phyloP scores from a whole-genome alignment of 1,140 invertebrate species.

The Tribolium castaneum region DNA sequence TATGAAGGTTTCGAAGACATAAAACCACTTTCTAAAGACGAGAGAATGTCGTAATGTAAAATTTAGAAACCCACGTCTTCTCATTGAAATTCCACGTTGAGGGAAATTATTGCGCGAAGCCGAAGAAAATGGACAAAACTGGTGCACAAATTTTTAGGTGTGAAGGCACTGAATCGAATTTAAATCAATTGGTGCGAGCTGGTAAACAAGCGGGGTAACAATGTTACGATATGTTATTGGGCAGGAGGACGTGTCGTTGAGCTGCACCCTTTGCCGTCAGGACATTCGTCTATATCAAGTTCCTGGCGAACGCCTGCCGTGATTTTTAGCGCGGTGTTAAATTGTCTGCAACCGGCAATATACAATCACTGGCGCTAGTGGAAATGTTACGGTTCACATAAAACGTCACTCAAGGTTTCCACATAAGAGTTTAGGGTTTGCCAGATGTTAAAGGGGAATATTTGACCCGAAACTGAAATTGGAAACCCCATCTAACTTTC shows the following conservation, averaged over 20 bases:
- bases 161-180: not conserved
- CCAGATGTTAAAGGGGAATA: slow-evolving; percentile 35
- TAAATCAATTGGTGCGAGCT: slow-evolving; percentile 1
- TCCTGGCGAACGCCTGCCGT: slow-evolving; percentile 39
- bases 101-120: not conserved
- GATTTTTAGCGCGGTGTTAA: slow-evolving; percentile 49
- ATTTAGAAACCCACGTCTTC: slow-evolving; percentile 9
- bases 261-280: slow-evolving; percentile 24
- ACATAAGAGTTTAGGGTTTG: slow-evolving; percentile 45
- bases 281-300: slow-evolving; percentile 51
- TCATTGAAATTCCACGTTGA: slow-evolving; percentile 26
- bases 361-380: slow-evolving; percentile 45
- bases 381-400: slow-evolving; percentile 42
- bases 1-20: not conserved
- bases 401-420: slow-evolving; percentile 45
- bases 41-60: slow-evolving; percentile 19
- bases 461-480: slow-evolving; percentile 35
- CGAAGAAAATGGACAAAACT: not conserved
- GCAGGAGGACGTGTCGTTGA: slow-evolving; percentile 14
- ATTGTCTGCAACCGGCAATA: slow-evolving; percentile 49
- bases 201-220: not conserved
- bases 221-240: slow-evolving; percentile 16
- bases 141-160: not conserved
- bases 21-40: slow-evolving; percentile 13
- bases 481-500: slow-evolving; percentile 31